phyloP scores from a whole-genome alignment of 2,797 vertebrate species.

The Siniperca obscura region DNA sequence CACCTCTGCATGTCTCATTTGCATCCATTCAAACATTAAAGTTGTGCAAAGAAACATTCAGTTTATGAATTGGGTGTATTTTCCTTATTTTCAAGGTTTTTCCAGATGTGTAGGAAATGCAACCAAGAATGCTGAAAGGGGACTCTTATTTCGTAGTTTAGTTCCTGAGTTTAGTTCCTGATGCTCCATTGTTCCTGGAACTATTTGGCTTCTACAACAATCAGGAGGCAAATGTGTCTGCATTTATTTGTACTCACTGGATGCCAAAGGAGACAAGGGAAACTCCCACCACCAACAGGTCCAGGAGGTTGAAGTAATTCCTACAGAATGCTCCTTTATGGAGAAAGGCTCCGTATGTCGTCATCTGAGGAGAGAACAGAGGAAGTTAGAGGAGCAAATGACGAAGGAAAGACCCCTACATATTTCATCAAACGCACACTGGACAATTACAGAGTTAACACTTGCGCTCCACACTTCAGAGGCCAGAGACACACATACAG shows the following conservation, averaged over 20 bases:
- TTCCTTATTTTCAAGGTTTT: neutral
- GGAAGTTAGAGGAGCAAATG: constrained; percentile 51
- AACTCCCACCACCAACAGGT: constrained; percentile 97
- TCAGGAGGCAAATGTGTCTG: neutral
- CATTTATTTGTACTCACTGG: constrained; percentile 89
- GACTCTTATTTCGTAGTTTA: neutral
- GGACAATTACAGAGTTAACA: constrained; percentile 31
- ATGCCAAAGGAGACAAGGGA: constrained; percentile 98
- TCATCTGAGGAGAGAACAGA: constrained; percentile 89
- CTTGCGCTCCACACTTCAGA: constrained; percentile 21
- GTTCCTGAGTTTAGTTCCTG: neutral
- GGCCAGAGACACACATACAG: constrained; percentile 34
- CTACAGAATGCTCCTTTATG: constrained; percentile 99
- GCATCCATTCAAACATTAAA: neutral
- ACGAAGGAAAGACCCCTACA: constrained; percentile 24
- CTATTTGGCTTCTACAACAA: neutral
- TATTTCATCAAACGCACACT: constrained; percentile 5
- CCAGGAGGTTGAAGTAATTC: constrained; percentile 98
- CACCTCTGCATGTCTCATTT: neutral
- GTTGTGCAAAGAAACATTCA: neutral
- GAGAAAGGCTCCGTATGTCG: constrained; percentile 97
- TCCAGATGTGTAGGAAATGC: too few species aligned
- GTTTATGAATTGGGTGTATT: neutral
- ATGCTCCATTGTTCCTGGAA: neutral
- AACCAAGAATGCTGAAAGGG: neutral